phyloP scores from a whole-genome alignment of 1,140 invertebrate species.

The Heliconius hewitsoni region DNA sequence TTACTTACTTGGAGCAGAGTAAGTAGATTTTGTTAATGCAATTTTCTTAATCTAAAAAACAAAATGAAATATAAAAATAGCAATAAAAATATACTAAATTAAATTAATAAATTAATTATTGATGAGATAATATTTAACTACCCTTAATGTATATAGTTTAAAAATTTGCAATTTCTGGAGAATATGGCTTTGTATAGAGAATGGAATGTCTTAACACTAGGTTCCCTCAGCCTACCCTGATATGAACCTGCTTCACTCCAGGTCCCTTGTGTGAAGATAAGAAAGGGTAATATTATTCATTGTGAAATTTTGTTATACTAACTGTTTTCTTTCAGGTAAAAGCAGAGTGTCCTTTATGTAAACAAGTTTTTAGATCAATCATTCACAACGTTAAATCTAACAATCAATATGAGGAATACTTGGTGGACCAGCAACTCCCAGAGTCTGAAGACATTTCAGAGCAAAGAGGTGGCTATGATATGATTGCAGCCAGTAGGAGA shows the following conservation, averaged over 20 bases:
- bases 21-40: constrained; percentile 43
- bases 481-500: constrained; percentile 50
- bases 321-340: constrained; percentile 85
- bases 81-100: too few relatives aligned
- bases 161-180: background rate
- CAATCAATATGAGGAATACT: constrained; percentile 93
- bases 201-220: too few relatives aligned
- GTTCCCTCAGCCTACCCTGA: too few relatives aligned
- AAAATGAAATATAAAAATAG: background rate
- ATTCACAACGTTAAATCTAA: constrained; percentile 95
- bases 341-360: constrained; percentile 96
- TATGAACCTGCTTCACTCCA: too few relatives aligned
- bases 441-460: constrained; percentile 51
- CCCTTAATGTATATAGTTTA: background rate
- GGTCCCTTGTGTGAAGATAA: too few relatives aligned
- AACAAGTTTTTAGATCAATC: constrained; percentile 94
- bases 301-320: background rate
- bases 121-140: background rate
- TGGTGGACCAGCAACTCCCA: constrained; percentile 79
- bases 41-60: background rate
- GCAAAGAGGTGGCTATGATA: constrained; percentile 53
- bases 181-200: too few relatives aligned
- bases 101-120: too few relatives aligned
- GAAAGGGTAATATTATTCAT: too few relatives aligned
- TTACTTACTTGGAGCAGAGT: constrained; percentile 96